Evolutionary conservation across 2,113 vertebrate species (phyloP).

Genomic region (Jaculus jaculus): DNA sequence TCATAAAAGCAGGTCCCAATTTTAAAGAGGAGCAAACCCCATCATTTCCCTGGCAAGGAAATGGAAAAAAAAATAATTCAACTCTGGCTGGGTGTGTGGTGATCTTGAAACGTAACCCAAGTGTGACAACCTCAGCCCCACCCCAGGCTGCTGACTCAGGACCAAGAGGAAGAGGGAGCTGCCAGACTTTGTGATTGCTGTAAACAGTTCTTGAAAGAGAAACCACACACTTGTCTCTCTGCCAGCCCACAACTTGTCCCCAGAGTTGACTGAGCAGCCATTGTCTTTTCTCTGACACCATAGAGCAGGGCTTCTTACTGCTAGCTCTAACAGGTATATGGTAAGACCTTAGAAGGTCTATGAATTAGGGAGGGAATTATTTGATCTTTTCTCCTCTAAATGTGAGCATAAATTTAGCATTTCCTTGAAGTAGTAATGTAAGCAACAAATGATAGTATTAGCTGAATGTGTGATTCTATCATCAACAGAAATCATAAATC

Average conservation of each 20-base stretch:
- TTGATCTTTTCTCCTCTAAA: slow-evolving; percentile 22
- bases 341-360: slow-evolving; percentile 8
- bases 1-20: slow-evolving; percentile 23
- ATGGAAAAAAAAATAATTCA: slow-evolving; percentile 36
- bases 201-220: slow-evolving; percentile 79
- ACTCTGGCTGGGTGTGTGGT: slow-evolving; percentile 14
- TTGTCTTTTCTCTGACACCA: slow-evolving; percentile 52
- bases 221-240: slow-evolving; percentile 72
- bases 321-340: neutral
- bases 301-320: neutral
- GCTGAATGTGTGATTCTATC: slow-evolving; percentile 30
- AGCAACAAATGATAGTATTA: slow-evolving; percentile 29
- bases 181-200: slow-evolving; percentile 72
- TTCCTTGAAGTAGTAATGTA: slow-evolving; percentile 35
- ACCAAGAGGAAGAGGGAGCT: slow-evolving; percentile 68
- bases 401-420: slow-evolving; percentile 42
- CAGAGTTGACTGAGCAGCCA: slow-evolving; percentile 23
- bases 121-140: slow-evolving; percentile 41
- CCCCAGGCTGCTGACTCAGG: slow-evolving; percentile 64
- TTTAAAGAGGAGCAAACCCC: slow-evolving; percentile 54
- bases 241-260: slow-evolving; percentile 51
- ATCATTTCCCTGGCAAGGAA: slow-evolving; percentile 53
- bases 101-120: slow-evolving; percentile 56
- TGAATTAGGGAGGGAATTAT: slow-evolving; percentile 1
- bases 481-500: slow-evolving; percentile 41